Percentiles rank a stretch among this genome's conserved stretches.
Evolutionary conservation across 2,113 vertebrate genomes (phyloP).

Genomic region (Cinclus cinclus): DNA sequence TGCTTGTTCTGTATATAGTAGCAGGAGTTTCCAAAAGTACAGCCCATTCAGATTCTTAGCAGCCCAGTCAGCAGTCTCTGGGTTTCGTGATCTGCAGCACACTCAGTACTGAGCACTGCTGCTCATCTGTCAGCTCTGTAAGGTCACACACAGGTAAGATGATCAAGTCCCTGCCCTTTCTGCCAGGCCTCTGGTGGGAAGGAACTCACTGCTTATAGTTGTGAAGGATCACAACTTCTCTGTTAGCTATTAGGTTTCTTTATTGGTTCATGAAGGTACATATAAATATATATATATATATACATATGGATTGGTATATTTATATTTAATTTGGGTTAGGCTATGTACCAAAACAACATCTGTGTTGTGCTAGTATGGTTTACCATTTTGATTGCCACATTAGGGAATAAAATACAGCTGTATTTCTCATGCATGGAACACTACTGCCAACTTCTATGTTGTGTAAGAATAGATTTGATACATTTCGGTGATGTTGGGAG

Average conservation of each 20-base stretch:
- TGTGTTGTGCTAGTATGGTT: neutral
- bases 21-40: conserved; percentile 54
- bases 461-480: neutral
- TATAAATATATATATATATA: neutral
- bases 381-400: neutral
- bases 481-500: neutral
- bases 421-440: neutral
- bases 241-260: neutral
- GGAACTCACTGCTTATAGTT: neutral
- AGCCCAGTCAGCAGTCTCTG: conserved; percentile 41
- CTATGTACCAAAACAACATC: neutral
- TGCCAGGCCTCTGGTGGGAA: neutral
- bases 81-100: conserved; percentile 32
- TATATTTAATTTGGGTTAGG: neutral
- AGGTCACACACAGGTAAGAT: conserved; percentile 26
- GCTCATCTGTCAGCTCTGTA: neutral
- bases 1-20: conserved; percentile 58
- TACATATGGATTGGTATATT: neutral
- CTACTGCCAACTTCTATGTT: neutral
- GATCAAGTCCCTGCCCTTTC: conserved; percentile 30
- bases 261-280: neutral
- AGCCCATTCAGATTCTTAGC: conserved; percentile 59
- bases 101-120: neutral
- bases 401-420: neutral
- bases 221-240: neutral